Evolutionary conservation across 2,113 vertebrate genomes (phyloP), one percentile per base, ranked within the genome.

Genomic region (Urocynchramus pylzowi): DNA sequence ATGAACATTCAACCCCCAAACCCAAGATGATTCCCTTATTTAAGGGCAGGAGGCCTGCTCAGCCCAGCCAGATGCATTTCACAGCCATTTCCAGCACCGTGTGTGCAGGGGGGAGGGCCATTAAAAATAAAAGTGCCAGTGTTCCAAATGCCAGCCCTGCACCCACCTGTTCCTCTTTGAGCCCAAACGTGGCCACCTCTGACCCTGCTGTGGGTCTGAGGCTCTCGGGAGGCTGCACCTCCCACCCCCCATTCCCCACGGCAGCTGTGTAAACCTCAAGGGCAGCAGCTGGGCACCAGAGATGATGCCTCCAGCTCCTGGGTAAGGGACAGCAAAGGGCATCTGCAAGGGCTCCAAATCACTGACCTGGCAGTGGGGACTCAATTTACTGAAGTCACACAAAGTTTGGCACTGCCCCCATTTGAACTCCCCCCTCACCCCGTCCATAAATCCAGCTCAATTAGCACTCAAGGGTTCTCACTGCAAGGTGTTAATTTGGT

Each of bases 231-330:
- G 76, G 90, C 90, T 68, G 67, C 14, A 7, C 28, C 76, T 79
- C 67, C 65, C 80, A 52, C 17, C 47, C 44, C 75, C 71, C 19
- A 6, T 18, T 86, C 84, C 91, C 59, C 7, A 7, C 2, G 26
- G 94, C 97, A 98, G 98, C 98, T 98, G 98, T 96, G 93, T 85
- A 98, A 98, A 97, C 97, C 97, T 96, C 97, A 49, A 67, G 79
- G 69, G 86, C 87, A 98, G 47, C 97, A 98, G 97, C 98, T 98
- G 98, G 96, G 61, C 15, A n/a, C 44, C 17, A 1, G 42, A 74
- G 74, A 78, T 4, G 57, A 19, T 44, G 67, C 18, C 45, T 71
- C 49, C 71, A 81, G 42, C 50, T 91, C 84, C 44, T 1, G 17
- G 21, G 26, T 67, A 63, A 91, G 61, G 22, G 42, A 22, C 50